Evolutionary conservation across 1,140 invertebrate species (phyloP), one percentile per base, ranked within the genome.

Genomic region (Tetramorium parvispinum): DNA sequence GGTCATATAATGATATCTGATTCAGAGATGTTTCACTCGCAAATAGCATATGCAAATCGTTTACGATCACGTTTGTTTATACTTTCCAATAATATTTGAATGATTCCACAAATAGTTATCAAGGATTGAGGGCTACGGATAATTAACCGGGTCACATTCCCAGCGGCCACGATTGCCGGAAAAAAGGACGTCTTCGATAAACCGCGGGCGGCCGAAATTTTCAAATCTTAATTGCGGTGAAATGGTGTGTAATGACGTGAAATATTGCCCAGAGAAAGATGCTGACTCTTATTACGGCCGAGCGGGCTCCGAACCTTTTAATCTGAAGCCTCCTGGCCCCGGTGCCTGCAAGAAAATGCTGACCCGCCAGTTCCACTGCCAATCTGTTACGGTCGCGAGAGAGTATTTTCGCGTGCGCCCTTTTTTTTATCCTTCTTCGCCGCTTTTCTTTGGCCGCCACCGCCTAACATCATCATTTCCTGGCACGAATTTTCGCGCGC

Each of bases 221-320:
- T 85, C 83, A 91, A 92, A 93, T 93, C 92, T 93, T 94, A 94
- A 94, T 94, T 94, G 92, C 91, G 88, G 87, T 87, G 90, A 93
- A 94, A 94, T 93, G 92, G 93, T 87, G 91, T 93, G 93, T 94
- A 94, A 94, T 92, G 92, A 88, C 88, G 89, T 94, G 88, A 94
- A 93, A 94, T 94, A 94, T 94, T 94, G 87, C 75, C 86, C 51
- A 89, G 87, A 94, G 93, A 94, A 94, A 94, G 92, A 93, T 94
- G 93, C 93, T 94, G 94, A 94, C 93, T 94, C 92, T 93, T 93
- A 93, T 94, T 93, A 94, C 90, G 70, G 88, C 68, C 49, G 79
- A 66, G 43, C 75, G 83, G 85, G 66, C 85, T 86, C 87, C 88
- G 78, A 91, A 91, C 70, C 92, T 92, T 92, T 93, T 94, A 94